Base-by-base conservation (phyloP, 1,140 invertebrate species). In the Trichonephila clavata region DNA sequence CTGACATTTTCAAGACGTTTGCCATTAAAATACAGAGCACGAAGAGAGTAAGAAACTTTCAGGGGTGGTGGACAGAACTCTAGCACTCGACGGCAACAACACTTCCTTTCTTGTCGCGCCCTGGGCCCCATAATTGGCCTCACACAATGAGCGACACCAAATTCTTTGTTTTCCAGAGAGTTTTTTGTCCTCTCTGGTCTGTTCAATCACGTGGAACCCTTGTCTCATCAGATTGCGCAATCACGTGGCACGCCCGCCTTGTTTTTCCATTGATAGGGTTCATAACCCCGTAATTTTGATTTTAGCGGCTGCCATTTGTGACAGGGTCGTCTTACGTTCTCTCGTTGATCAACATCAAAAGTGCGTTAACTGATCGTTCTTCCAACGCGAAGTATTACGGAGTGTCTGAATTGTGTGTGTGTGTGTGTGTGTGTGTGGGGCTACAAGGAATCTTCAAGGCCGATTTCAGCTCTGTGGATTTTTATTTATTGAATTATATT, bases 121-220 rank as follows among this genome's bases (percentile, higher is more conserved):
- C 63, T 4, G 63, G 68, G 27, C 8, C 68, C 68, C 68, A 20
- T 32, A 77, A 77, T 77, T 77, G 68, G 68, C 68, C 68, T 77
- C 68, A 77, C 68, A 77, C 68, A 77, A 77, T 77, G 68, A 27
- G 18, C 16, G 68, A 27, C 68, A 32, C 24, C 68, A 0, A 32
- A 27, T 71, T 71, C 68, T 71, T 77, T 77, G 27, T 77, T 77
- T 57, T n/a, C 43, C 10, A 10, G 8, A 32, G 14, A n/a, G 43
- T 13, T 18, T 81, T 81, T 50, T 57, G 20, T n/a, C n/a, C 21
- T 57, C 18, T 27, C 83, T 4, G 13, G 20, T 32, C 24, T 13
- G 27, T 71, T 27, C 68, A 77, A 77, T 77, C 68, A 77, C 68
- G 68, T 39, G 68, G 68, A 77, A 77, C 68, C 50, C 43, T n/a